Evolutionary conservation across 2,888 invertebrate species (phyloP).

Genomic region (Siphlonurus alternatus): DNA sequence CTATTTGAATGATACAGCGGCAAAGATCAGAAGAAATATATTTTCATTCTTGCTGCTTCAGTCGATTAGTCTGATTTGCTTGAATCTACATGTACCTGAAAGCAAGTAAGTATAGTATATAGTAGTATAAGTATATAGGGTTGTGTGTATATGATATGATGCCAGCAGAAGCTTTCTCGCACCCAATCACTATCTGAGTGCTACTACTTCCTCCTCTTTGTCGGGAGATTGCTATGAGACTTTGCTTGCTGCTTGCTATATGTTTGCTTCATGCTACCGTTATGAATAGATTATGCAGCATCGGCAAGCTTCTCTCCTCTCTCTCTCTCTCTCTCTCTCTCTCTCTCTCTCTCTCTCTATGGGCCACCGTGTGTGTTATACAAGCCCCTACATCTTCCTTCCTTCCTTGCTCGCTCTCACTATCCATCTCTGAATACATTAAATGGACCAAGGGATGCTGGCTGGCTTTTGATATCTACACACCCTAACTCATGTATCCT

Average conservation of each 20-base stretch:
- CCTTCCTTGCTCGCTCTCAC: neutral
- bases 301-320: neutral
- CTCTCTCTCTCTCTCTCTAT: neutral
- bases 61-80: neutral
- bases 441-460: neutral
- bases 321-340: neutral
- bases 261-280: neutral
- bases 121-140: too few species aligned
- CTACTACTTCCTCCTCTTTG: neutral
- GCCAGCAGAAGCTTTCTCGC: neutral
- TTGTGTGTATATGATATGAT: too few species aligned
- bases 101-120: neutral
- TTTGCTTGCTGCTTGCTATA: neutral
- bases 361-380: neutral
- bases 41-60: neutral
- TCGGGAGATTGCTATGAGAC: neutral
- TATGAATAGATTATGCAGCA: neutral
- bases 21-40: neutral
- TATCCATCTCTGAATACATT: neutral
- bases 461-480: neutral
- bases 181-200: neutral
- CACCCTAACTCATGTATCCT: too few species aligned
- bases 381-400: neutral
- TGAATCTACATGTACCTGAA: neutral
- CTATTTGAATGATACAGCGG: too few species aligned